Evolutionary conservation across 2,113 vertebrate genomes (phyloP).

Genomic region (Callithrix jacchus): DNA sequence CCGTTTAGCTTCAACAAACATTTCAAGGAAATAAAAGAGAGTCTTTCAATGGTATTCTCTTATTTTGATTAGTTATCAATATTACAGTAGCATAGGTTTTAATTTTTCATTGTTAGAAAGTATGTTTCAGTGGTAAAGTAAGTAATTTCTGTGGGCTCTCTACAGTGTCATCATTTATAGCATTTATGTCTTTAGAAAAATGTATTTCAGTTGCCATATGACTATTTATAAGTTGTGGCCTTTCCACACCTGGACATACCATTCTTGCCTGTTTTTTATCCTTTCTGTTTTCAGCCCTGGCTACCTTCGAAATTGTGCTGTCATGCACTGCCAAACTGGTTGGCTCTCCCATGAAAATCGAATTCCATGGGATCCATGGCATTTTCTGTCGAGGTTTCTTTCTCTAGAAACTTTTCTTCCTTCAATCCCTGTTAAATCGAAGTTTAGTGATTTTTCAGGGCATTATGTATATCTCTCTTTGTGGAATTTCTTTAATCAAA

Average conservation of each 20-base stretch:
- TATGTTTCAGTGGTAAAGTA: neutral
- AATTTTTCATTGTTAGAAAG: neutral
- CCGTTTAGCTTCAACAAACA: neutral
- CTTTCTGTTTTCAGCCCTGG: neutral
- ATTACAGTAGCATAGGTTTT: neutral
- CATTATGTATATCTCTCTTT: neutral
- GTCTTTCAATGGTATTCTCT: neutral
- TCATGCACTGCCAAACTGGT: neutral
- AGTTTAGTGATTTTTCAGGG: conserved; percentile 40
- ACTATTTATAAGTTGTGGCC: conserved; percentile 18
- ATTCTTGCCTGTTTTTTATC: neutral
- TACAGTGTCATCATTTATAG: neutral
- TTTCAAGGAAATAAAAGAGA: conserved; percentile 33
- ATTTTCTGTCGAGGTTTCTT: conserved; percentile 50
- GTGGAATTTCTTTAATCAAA: neutral
- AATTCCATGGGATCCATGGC: neutral
- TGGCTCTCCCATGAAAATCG: neutral
- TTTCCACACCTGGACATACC: neutral
- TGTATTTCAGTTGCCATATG: neutral
- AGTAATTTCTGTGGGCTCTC: neutral
- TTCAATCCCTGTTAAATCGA: neutral
- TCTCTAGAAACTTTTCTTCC: conserved; percentile 51
- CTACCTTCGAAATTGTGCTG: neutral
- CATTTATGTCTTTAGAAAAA: conserved; percentile 5
- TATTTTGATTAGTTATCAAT: conserved; percentile 22